Evolutionary conservation across 2,113 vertebrate genomes (phyloP), one percentile per base, ranked within the genome.

Genomic region (Sisor rabdophorus): DNA sequence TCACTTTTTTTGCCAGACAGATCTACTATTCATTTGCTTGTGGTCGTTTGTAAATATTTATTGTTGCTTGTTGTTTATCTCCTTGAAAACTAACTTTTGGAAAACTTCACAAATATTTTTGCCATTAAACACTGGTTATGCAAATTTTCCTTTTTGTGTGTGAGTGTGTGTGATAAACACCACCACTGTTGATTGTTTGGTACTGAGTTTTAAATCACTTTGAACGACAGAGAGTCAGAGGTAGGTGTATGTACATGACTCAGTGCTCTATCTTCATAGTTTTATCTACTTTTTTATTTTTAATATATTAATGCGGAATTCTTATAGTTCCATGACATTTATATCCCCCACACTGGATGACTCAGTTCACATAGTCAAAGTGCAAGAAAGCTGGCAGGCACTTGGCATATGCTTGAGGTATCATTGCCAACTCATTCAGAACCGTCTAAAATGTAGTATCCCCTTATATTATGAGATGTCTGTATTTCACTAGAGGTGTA

Each of bases 241-340:
- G 77, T 75, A 83, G 78, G 79, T 82, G 78, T 82, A 77, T 68
- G 40, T 70, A 83, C 30, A 63, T 87, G 73, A 85, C 79, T 83
- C 81, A 9, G 47, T 48, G 72, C 73, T 73, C 40, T 59, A 26
- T 26, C n/a, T 67, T 56, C 61, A 52, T 50, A 24, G 68, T 26
- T 69, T 75, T 75, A 67, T 68, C 63, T 63, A 74, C 47, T 20
- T 73, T 26, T 20, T 72, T 53, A 65, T 56, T 53, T 76, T 44
- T 61, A 11, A 68, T 78, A 60, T 78, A 71, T 76, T 44, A 77
- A 64, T 76, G 54, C 52, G 77, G 77, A 73, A 54, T 65, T 24
- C 73, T 52, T 77, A 40, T 71, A 8, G 48, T 68, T 59, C 48
- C 60, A 60, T 52, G 73, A 56, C 78, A 74, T 71, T 81, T 58